phyloP scores from a whole-genome alignment of 2,113 vertebrate genomes.

The Perca flavescens region DNA sequence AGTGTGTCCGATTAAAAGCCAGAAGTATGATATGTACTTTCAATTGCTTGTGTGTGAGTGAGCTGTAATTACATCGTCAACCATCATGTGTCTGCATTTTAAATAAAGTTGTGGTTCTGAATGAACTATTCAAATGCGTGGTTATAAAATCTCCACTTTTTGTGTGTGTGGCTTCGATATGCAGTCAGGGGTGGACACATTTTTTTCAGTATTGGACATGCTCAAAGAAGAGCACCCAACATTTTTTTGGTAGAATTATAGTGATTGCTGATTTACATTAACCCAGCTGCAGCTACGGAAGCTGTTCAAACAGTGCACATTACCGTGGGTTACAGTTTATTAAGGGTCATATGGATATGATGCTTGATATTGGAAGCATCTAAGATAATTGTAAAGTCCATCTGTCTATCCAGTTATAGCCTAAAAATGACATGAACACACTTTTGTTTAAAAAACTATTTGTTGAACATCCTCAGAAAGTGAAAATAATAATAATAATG shows the following conservation, averaged over 20 bases:
- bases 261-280: too few relatives aligned
- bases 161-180: neutral
- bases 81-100: constrained; percentile 27
- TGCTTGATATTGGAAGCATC: neutral
- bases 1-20: neutral
- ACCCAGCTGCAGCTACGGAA: too few relatives aligned
- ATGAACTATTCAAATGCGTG: constrained; percentile 9
- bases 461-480: too few relatives aligned
- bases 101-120: constrained; percentile 30
- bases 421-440: neutral
- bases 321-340: neutral
- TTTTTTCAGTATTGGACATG: neutral
- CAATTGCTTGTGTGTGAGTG: constrained; percentile 20
- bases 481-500: too few relatives aligned
- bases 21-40: constrained; percentile 23
- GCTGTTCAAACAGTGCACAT: neutral
- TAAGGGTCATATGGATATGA: too few relatives aligned
- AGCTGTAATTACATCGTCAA: constrained; percentile 29
- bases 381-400: neutral
- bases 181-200: neutral
- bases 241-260: neutral
- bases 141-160: neutral
- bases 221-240: neutral
- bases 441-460: neutral
- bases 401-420: neutral